Percentiles rank a stretch among this genome's conserved stretches.
Evolutionary conservation across 2,113 vertebrate species (phyloP).

Genomic region (Epinephelus lanceolatus): DNA sequence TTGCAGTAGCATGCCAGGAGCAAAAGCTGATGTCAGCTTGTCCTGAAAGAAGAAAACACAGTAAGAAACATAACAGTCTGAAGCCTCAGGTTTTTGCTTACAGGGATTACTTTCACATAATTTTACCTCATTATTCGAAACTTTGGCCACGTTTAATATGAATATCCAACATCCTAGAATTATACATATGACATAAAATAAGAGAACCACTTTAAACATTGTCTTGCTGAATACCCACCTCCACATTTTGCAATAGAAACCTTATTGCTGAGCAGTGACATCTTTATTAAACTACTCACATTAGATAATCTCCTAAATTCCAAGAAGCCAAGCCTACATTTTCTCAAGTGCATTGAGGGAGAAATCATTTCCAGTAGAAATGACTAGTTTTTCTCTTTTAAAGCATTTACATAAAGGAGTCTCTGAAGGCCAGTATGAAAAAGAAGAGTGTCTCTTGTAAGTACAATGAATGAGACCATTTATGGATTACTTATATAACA

Average conservation of each 20-base stretch:
- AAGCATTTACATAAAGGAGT: slow-evolving; percentile 1
- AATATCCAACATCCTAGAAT: too few species aligned
- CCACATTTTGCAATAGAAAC: neutral
- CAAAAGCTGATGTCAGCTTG: too few species aligned
- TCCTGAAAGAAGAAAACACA: too few species aligned
- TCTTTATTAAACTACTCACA: neutral
- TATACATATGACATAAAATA: too few species aligned
- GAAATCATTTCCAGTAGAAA: neutral
- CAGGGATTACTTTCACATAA: too few species aligned
- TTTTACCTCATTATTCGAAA: too few species aligned
- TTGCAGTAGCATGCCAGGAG: too few species aligned
- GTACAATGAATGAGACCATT: neutral
- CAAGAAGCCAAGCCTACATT: neutral
- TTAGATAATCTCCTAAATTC: neutral
- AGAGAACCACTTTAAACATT: neutral
- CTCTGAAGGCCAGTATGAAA: neutral
- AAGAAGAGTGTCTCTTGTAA: neutral
- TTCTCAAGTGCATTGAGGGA: neutral
- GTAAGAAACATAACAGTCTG: too few species aligned
- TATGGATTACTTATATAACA: neutral
- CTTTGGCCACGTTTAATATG: too few species aligned
- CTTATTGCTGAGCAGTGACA: neutral
- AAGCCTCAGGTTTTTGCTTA: too few species aligned
- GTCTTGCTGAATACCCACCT: neutral
- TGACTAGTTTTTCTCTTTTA: neutral